phyloP scores from a whole-genome alignment of 2,113 vertebrate species.

The Elephas maximus region DNA sequence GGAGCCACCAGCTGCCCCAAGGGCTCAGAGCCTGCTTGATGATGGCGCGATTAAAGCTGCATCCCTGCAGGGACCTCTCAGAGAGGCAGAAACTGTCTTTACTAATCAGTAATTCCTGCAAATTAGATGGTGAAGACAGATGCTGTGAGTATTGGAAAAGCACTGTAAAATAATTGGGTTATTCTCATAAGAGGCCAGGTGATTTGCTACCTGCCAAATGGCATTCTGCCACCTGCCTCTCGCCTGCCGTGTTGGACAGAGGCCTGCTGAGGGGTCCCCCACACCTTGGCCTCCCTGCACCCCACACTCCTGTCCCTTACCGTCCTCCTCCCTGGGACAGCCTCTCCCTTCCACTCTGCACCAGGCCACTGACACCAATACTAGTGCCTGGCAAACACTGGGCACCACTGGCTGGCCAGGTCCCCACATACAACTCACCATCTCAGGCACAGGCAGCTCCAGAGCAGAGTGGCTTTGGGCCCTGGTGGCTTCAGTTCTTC shows the following conservation, averaged over 20 bases:
- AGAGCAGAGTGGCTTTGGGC: too few species aligned
- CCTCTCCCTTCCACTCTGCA: neutral
- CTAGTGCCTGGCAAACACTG: too few species aligned
- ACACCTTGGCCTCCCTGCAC: neutral
- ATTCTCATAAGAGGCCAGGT: neutral
- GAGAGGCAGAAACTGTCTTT: neutral
- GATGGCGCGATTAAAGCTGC: rapidly evolving
- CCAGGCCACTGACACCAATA: too few species aligned
- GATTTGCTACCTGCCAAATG: neutral
- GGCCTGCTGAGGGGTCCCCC: neutral
- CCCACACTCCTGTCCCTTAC: neutral
- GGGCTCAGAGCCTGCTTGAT: rapidly evolving
- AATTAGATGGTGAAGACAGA: neutral
- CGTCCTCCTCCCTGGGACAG: neutral
- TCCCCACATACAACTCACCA: too few species aligned
- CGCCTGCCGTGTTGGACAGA: neutral
- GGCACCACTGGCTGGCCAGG: rapidly evolving
- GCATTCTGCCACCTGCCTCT: neutral
- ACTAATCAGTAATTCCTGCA: neutral
- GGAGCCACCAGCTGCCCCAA: neutral
- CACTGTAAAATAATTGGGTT: neutral
- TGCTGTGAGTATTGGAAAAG: neutral
- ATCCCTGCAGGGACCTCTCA: neutral
- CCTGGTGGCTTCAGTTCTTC: too few species aligned
- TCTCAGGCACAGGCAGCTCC: too few species aligned